phyloP scores from a whole-genome alignment of 2,797 vertebrate species.

The Sternarchorhynchus goeldii region DNA sequence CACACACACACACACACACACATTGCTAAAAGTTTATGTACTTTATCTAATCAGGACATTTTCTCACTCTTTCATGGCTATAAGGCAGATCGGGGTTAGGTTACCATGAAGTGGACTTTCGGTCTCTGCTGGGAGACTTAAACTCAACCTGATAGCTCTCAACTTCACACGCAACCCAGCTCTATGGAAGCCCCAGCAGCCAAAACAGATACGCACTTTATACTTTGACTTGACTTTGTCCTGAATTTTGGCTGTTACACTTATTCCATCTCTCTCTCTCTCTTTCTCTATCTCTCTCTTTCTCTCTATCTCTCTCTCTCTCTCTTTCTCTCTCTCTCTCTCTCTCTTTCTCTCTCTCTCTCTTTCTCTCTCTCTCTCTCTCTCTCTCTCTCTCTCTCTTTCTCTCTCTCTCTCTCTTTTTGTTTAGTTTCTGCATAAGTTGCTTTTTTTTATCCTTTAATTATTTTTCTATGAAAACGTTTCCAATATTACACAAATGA shows the following conservation, averaged over 20 bases:
- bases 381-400: not conserved
- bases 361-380: not conserved
- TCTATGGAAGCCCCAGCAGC: conserved; percentile 9
- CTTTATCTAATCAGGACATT: conserved; percentile 41
- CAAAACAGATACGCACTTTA: not conserved
- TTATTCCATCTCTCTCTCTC: not conserved
- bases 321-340: conserved; percentile 41
- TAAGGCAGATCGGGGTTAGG: conserved; percentile 27
- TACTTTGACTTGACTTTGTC: not conserved
- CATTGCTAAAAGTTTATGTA: conserved; percentile 12
- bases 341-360: conserved; percentile 45
- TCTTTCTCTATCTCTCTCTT: conserved; percentile 3
- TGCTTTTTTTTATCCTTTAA: not conserved
- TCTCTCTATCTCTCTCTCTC: conserved; percentile 3
- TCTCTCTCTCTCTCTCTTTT: conserved; percentile 7
- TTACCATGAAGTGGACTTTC: conserved; percentile 38
- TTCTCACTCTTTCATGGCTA: conserved; percentile 28
- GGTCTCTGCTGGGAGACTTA: conserved; percentile 35
- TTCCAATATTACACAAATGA: too few species aligned
- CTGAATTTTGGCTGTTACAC: not conserved
- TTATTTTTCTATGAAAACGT: not conserved
- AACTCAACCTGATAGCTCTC: conserved; percentile 37
- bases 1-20: conserved; percentile 20
- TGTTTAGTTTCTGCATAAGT: not conserved
- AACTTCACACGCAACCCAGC: conserved; percentile 36